Conservation (phyloP, 2,888 invertebrate genomes). For the Thera obeliscata region DNA sequence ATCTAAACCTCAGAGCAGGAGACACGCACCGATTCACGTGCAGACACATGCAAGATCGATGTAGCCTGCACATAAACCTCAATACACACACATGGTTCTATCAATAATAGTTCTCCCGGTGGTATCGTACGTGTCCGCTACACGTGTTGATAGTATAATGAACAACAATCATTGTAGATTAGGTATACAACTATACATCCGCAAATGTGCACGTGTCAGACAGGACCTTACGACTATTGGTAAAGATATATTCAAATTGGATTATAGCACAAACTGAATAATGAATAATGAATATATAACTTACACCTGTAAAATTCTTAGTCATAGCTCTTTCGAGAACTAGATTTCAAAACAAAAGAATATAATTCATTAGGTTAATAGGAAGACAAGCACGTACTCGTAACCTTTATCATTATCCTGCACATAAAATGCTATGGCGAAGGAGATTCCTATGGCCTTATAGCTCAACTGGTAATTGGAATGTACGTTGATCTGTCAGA, state of each 20-base stretch:
- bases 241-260: slow-evolving; percentile 43
- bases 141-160: slow-evolving; percentile 68
- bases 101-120: slow-evolving; percentile 51
- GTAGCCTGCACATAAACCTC: slow-evolving; percentile 41
- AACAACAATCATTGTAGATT: slow-evolving; percentile 57
- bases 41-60: slow-evolving; percentile 40
- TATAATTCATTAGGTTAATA: slow-evolving; percentile 19
- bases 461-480: background rate
- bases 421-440: slow-evolving; percentile 6
- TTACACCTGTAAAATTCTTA: slow-evolving; percentile 28
- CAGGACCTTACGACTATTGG: slow-evolving; percentile 33
- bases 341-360: slow-evolving; percentile 23
- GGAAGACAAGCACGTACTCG: slow-evolving; percentile 15
- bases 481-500: background rate
- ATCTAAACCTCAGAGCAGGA: slow-evolving; percentile 36
- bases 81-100: slow-evolving; percentile 33
- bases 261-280: slow-evolving; percentile 2
- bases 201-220: slow-evolving; percentile 59
- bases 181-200: slow-evolving; percentile 54
- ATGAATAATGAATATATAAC: too few relatives aligned
- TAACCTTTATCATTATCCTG: slow-evolving; percentile 8
- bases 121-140: slow-evolving; percentile 59
- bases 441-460: background rate
- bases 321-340: slow-evolving; percentile 28
- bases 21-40: slow-evolving; percentile 46